Percentiles rank a stretch among this genome's conserved stretches.
Evolutionary conservation across 1,140 invertebrate species (phyloP).

Genomic region (Atta cephalotes): DNA sequence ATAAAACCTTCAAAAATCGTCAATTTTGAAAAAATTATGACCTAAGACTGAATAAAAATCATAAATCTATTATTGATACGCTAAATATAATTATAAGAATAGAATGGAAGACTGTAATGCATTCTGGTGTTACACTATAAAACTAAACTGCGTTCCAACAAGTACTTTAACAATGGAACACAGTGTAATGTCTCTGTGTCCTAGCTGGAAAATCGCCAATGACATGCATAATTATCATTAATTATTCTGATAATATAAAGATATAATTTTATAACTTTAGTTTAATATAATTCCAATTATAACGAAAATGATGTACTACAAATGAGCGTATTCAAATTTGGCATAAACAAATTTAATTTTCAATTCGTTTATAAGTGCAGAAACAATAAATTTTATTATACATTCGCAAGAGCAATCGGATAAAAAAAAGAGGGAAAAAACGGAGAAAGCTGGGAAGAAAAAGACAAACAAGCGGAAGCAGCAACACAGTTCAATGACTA

Average conservation of each 20-base stretch:
- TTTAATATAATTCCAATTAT: neutral
- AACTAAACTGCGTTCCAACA: too few species aligned
- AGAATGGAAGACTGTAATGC: too few species aligned
- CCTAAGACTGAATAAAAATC: too few species aligned
- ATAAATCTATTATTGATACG: too few species aligned
- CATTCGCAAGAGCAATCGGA: neutral
- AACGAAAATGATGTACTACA: neutral
- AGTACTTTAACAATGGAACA: too few species aligned
- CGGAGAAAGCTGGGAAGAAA: neutral
- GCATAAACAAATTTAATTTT: conserved; percentile 9
- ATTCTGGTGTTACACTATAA: too few species aligned
- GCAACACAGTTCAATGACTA: neutral
- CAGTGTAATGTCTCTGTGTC: too few species aligned
- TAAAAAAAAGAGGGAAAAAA: neutral
- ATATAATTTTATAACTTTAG: neutral
- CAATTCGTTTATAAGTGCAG: neutral
- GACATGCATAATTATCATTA: neutral
- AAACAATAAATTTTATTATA: neutral
- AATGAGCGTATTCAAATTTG: neutral
- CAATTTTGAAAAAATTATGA: too few species aligned
- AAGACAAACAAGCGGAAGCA: neutral
- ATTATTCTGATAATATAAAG: neutral
- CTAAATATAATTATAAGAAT: too few species aligned
- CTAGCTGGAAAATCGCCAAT: too few species aligned
- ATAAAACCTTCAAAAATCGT: too few species aligned